Base-by-base conservation (phyloP, 2,888 invertebrate species). In the Piscicola geometra region DNA sequence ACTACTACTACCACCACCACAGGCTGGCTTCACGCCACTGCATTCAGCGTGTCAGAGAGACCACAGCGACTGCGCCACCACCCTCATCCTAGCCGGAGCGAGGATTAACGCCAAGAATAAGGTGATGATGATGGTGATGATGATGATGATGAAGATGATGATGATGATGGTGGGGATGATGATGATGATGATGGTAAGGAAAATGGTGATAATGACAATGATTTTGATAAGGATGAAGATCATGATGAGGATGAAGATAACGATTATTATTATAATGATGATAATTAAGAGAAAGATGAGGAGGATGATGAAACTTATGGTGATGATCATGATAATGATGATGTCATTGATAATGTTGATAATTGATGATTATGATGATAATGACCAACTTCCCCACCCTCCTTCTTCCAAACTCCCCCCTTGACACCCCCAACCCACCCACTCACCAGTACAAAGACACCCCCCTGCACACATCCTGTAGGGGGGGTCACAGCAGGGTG, bases 1-100 rank as follows among this genome's bases (percentile, higher is more conserved):
- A 50, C 25, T 30, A 18, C 28, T 12, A 28, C 70, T 36, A 9
- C 35, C 5, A 70, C 32, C 56, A 25, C 69, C 60, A 25, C 68
- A 91, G 81, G 93, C 92, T 71, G 95, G 95, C 9, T 94, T 95
- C 86, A 91, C 93, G 25, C 90, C 96, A n/a, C 89, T 97, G 67
- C 97, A 97, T 87, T 89, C 97, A 80, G 92, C 94, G 77, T 93
- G 94, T 82, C 96, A 97, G 88, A 94, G 94, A 86, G 96, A 96
- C 0, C 96, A 96, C 88, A 97, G 96, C 87, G 95, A 96, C 87
- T 91, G 93, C 80, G 92, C 93, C 82, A 86, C 95, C 75, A 93
- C 94, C 83, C 87, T 97, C 18, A 88, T 97, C 66, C 89, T 94
- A 81, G 92, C 93, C 0, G 93, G 92, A 0, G 92, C 93, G 78